Evolutionary conservation across 2,888 invertebrate genomes (phyloP), one percentile per base, ranked within the genome.

Genomic region (Tinea semifulvella): DNA sequence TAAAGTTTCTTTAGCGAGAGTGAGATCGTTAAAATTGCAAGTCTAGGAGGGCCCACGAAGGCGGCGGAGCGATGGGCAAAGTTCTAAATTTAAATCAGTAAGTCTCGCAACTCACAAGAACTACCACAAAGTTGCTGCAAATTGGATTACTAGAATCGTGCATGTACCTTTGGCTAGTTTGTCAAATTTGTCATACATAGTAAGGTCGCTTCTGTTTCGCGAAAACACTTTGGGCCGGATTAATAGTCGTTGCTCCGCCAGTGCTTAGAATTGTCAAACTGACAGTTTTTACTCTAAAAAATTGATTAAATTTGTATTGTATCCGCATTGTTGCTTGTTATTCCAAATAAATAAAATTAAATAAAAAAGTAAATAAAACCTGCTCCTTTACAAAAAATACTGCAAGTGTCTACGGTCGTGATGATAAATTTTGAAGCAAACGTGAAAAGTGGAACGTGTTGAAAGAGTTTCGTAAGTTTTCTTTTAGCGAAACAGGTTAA

Each of bases 51-150:
- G 58, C 56, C 49, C 59, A 60, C 56, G 40, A 38, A 47, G 49
- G 5, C 43, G 22, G 10, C 43, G 17, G 42, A 26, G 43, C 49
- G 48, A 49, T 52, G 67, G 67, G 65, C 65, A 49, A 68, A 75
- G 68, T 77, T 71, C 65, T 67, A 68, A 72, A 75, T 77, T 77
- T 74, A 73, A 77, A 77, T 77, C 77, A 76, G 71, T 70, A 68
- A 73, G 70, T 70, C 65, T 65, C 62, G 61, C 53, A 58, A 74
- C 61, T 61, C 57, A 53, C 44, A 48, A 52, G 51, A 54, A 60
- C 50, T 58, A 53, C 14, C 18, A 17, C 54, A 56, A 68, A 74
- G 66, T 74, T 69, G 60, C 64, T 61, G 67, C 65, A 76, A 75
- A 74, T 79, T 77, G 73, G 72, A 75, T 74, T 74, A 77, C 63